These are phyloP conservation scores for Cheilosia urbana DNA, from an alignment of 2,888 invertebrate genomes.

Conservation along the genomic window DNA sequence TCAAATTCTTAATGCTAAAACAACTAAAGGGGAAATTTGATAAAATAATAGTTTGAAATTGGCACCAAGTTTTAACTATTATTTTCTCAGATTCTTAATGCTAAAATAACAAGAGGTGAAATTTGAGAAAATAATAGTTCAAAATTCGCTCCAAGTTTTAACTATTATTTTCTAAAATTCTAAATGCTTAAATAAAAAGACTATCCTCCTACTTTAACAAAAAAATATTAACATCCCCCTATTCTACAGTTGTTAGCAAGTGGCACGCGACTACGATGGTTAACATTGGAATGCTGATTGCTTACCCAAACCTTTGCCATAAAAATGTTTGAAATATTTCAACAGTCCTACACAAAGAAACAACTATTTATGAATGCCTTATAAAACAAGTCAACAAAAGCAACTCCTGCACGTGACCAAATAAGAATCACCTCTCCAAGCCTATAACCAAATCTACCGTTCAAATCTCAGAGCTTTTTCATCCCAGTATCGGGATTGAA, in stretches of 20 bases:
- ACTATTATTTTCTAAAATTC: too few relatives aligned
- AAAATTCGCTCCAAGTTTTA: too few relatives aligned
- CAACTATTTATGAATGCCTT: neutral
- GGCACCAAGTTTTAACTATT: too few relatives aligned
- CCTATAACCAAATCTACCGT: neutral
- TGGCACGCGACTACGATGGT: neutral
- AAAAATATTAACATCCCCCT: neutral
- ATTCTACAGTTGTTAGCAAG: neutral
- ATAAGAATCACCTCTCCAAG: neutral
- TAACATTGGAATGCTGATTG: neutral
- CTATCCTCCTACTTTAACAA: too few relatives aligned
- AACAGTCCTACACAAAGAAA: neutral
- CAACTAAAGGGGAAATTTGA: too few relatives aligned
- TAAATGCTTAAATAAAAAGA: too few relatives aligned
- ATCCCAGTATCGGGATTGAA: neutral
- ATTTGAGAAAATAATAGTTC: too few relatives aligned
- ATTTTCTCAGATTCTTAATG: too few relatives aligned
- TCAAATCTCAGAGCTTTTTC: neutral
- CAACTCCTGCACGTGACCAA: neutral
- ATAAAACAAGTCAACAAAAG: neutral
- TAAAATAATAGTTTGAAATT: too few relatives aligned
- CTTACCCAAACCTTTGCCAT: neutral
- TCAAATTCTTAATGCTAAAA: too few relatives aligned
- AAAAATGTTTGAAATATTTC: neutral
- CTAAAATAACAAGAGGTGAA: too few relatives aligned